phyloP scores from a whole-genome alignment of 2,888 invertebrate genomes.

The Actias luna region DNA sequence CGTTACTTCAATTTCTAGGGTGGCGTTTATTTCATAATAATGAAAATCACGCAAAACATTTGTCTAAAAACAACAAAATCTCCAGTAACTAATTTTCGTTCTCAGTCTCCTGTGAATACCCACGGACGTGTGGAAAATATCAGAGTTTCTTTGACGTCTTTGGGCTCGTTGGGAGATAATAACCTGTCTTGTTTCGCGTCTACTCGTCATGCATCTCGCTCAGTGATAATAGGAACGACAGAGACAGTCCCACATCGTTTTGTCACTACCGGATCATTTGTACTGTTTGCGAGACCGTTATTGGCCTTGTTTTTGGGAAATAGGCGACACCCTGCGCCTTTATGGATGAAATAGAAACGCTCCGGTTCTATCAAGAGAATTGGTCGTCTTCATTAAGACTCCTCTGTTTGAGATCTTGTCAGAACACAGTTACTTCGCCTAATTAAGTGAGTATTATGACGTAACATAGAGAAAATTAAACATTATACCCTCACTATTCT shows the following conservation, averaged over 20 bases:
- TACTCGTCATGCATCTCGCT: slow-evolving; percentile 63
- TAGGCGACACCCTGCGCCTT: slow-evolving; percentile 64
- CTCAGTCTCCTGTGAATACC: slow-evolving; percentile 75
- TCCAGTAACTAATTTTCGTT: slow-evolving; percentile 80
- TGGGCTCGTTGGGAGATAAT: slow-evolving; percentile 72
- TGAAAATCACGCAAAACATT: slow-evolving; percentile 77
- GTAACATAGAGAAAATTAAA: slow-evolving; percentile 62
- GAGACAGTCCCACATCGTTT: slow-evolving; percentile 59
- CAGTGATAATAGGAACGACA: slow-evolving; percentile 39
- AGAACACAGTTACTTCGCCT: slow-evolving; percentile 75
- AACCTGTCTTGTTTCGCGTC: slow-evolving; percentile 77
- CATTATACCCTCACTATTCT: slow-evolving; percentile 34
- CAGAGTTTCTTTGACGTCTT: slow-evolving; percentile 69
- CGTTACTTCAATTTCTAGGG: slow-evolving; percentile 75
- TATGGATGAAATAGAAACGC: slow-evolving; percentile 68
- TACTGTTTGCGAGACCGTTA: slow-evolving; percentile 77
- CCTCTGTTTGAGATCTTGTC: slow-evolving; percentile 77
- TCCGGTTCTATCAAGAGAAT: slow-evolving; percentile 65
- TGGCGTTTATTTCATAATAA: slow-evolving; percentile 75
- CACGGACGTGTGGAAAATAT: slow-evolving; percentile 80
- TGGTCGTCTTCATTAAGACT: slow-evolving; percentile 75
- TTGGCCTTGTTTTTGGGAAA: slow-evolving; percentile 79
- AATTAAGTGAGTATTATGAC: slow-evolving; percentile 75
- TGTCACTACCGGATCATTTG: slow-evolving; percentile 78
- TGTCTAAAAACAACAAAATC: slow-evolving; percentile 71